Conservation (phyloP, 2,797 vertebrate genomes). For the Clarias fuscus region DNA sequence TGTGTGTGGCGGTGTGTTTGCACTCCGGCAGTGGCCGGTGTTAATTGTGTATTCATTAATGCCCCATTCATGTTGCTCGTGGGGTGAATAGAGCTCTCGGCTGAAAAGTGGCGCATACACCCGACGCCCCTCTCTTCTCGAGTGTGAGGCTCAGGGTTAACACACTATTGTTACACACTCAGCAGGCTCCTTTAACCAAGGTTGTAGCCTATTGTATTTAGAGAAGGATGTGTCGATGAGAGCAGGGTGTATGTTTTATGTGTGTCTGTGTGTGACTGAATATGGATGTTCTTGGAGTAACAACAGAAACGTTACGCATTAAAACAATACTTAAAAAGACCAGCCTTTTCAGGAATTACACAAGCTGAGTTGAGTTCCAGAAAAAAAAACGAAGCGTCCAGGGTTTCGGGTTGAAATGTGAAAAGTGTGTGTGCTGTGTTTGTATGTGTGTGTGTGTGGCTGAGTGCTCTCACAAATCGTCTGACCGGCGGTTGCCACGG, state of each 20-base stretch:
- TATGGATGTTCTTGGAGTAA: constrained; percentile 2
- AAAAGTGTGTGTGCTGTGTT: constrained; percentile 13
- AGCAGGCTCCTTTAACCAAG: constrained; percentile 50
- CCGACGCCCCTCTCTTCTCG: constrained; percentile 42
- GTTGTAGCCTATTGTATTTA: constrained; percentile 42
- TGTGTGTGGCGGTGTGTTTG: constrained; percentile 24
- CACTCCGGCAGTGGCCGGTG: constrained; percentile 37
- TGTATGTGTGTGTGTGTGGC: constrained; percentile 28
- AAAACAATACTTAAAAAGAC: constrained; percentile 2
- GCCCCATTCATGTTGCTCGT: constrained; percentile 50
- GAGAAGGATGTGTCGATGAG: constrained; percentile 30
- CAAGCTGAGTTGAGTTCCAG: neutral
- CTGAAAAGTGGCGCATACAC: constrained; percentile 47
- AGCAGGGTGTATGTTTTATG: constrained; percentile 11
- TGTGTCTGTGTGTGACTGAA: constrained; percentile 28
- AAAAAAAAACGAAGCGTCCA: neutral
- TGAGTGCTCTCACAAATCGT: constrained; percentile 64
- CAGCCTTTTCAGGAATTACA: constrained; percentile 13
- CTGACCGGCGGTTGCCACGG: constrained; percentile 65
- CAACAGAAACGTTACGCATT: constrained; percentile 5
- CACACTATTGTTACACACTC: constrained; percentile 52
- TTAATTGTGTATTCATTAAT: constrained; percentile 55
- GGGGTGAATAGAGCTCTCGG: constrained; percentile 52
- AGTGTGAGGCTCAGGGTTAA: constrained; percentile 56
- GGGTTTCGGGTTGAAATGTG: neutral